Base-by-base conservation (phyloP, 2,888 invertebrate genomes). In the Catotricha subobsoleta region DNA sequence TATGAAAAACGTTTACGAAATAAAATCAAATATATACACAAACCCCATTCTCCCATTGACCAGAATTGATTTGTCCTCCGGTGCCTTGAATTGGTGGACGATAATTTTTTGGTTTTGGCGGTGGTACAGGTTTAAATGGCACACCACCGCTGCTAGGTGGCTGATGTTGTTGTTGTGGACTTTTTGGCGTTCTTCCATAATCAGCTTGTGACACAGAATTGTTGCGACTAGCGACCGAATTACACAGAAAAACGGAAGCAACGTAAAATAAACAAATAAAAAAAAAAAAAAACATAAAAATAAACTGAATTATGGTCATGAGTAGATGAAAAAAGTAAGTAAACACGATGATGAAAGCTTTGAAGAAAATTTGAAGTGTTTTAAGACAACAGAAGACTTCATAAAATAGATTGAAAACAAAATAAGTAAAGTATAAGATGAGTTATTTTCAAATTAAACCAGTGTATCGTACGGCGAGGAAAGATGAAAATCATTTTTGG, bases 41-140 rank as follows among this genome's bases (percentile, higher is more conserved):
- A 30, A 64, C 66, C 53, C 69, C 71, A 55, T 70, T 70, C 47
- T 69, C 68, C 53, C 69, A 59, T 46, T 64, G 63, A 19, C 38
- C 40, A 16, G 43, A 20, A 27, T 28, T 29, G 21, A 18, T 40
- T 15, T 57, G 39, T 57, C 64, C 63, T 18, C 64, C 62, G 40
- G 56, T 57, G 50, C 55, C 57, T 51, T 71, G 72, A 43, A 68
- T 65, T 1, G 80, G 78, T 28, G 87, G 84, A 33, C 86, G 74
- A 60, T 88, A 90, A 62, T 88, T 87, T 57, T 88, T 88, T 35
- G 90, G 90, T 56, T 91, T 91, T 8, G 90, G 90, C 21, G 90
- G 90, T 30, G 90, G 90, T 41, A 90, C 78, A 0, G 90, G 90
- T 60, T 88, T 90, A 63, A 87, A 87, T 2, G 70, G 67, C 18